These are phyloP conservation scores for Ptychodera flava DNA, from an alignment of 35 echinoderm and acorn worm genomes.

Conservation along the genomic window DNA sequence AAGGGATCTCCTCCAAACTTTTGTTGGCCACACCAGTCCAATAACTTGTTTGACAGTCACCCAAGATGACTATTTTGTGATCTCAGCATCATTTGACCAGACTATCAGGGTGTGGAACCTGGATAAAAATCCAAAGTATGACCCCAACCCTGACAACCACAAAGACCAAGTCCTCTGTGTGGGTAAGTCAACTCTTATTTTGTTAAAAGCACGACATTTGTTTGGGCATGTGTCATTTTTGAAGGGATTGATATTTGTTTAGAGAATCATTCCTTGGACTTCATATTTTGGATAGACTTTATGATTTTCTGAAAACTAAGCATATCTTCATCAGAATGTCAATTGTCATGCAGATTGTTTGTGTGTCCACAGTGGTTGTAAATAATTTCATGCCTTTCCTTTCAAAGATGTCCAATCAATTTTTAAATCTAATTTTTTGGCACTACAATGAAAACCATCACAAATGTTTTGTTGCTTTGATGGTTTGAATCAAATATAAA, in stretches of 20 bases:
- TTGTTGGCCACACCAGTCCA: slow-evolving; percentile 57
- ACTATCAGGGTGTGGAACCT: slow-evolving; percentile 66
- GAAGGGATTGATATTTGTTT: neutral
- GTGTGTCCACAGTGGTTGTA: too few relatives aligned
- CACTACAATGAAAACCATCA: too few relatives aligned
- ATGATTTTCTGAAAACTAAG: too few relatives aligned
- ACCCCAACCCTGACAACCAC: slow-evolving; percentile 17
- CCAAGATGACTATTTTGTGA: slow-evolving; percentile 73
- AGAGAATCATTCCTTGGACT: neutral
- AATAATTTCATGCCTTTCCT: too few relatives aligned
- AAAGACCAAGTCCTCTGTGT: slow-evolving; percentile 76
- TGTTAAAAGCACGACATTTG: neutral
- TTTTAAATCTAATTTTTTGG: too few relatives aligned
- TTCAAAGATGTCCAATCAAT: too few relatives aligned
- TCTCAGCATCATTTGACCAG: slow-evolving; percentile 59
- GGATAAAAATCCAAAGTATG: slow-evolving; percentile 27
- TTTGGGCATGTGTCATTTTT: neutral
- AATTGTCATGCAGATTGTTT: too few relatives aligned
- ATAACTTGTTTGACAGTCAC: slow-evolving; percentile 58
- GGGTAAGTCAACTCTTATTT: slow-evolving; percentile 38
- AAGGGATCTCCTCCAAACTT: slow-evolving; percentile 53
- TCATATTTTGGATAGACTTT: neutral
- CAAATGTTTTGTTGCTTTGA: too few relatives aligned
- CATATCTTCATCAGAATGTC: too few relatives aligned
- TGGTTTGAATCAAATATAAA: too few relatives aligned